Percentiles rank a stretch among this genome's conserved stretches.
Evolutionary conservation across 1,140 invertebrate genomes (phyloP).

Genomic region (Leucophenga varia): DNA sequence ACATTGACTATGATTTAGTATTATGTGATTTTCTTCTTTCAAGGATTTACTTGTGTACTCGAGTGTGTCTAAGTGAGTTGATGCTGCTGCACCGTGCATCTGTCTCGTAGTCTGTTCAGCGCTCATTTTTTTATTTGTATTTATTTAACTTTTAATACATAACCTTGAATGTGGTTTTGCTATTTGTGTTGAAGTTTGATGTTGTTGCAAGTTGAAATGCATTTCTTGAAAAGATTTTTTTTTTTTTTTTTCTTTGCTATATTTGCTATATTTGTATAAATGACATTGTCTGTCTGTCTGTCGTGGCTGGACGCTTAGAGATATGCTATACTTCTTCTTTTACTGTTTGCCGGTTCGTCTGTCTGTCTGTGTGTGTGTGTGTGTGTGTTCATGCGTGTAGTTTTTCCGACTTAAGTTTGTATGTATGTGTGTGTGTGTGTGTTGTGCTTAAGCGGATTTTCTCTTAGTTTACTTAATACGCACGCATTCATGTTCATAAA

Average conservation of each 20-base stretch:
- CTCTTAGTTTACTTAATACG: neutral
- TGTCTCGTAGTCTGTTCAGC: constrained; percentile 8
- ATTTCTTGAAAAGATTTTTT: neutral
- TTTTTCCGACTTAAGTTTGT: neutral
- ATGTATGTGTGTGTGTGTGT: neutral
- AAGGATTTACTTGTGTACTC: constrained; percentile 50
- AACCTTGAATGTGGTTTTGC: constrained; percentile 54
- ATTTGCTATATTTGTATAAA: constrained; percentile 51
- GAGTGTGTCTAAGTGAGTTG: constrained; percentile 29
- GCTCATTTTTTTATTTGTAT: constrained; percentile 19
- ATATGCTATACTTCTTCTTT: too few species aligned
- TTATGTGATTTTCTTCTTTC: constrained; percentile 45
- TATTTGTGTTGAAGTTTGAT: constrained; percentile 42
- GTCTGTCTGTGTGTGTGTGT: neutral
- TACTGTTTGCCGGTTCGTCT: neutral
- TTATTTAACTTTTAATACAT: constrained; percentile 49
- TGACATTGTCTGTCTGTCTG: constrained; percentile 17
- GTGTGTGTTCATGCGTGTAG: neutral
- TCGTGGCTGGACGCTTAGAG: neutral
- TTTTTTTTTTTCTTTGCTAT: neutral
- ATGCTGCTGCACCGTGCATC: too few species aligned
- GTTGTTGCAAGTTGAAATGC: constrained; percentile 34
- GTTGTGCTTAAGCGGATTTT: neutral
- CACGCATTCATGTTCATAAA: neutral
- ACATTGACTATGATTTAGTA: constrained; percentile 54